These are phyloP conservation scores for Dasypus novemcinctus DNA, from an alignment of 2,113 vertebrate genomes.

Conservation along the genomic window DNA sequence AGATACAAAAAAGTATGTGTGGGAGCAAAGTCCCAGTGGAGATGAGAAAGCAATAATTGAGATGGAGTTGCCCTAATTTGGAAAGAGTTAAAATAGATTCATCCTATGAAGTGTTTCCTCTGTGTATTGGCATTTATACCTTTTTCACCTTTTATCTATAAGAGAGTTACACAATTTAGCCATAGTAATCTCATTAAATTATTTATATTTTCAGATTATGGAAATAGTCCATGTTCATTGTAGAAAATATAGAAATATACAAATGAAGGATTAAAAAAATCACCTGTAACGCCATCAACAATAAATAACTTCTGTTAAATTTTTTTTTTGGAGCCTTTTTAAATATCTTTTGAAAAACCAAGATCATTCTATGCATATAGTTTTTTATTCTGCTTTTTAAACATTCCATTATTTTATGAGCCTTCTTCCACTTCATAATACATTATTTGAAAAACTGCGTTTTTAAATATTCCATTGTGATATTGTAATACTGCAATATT, in stretches of 20 bases:
- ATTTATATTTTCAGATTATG: background rate
- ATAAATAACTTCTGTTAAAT: slow-evolving; percentile 14
- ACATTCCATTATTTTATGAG: background rate
- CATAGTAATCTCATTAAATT: no score
- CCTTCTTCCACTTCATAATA: background rate
- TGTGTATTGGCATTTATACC: background rate
- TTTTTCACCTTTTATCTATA: slow-evolving; percentile 22
- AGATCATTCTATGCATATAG: background rate
- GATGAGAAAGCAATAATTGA: slow-evolving; percentile 27
- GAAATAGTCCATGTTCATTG: slow-evolving; percentile 39
- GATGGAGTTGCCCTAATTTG: slow-evolving; percentile 52
- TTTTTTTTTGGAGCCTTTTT: slow-evolving; percentile 13
- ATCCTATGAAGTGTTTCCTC: background rate
- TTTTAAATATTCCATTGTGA: slow-evolving; percentile 21
- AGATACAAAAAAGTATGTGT: slow-evolving; percentile 19
- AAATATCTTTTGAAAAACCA: background rate
- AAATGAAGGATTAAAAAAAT: background rate
- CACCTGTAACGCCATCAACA: background rate
- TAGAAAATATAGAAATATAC: slow-evolving; percentile 17
- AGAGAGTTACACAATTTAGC: background rate
- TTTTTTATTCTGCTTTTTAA: background rate
- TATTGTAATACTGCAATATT: no score
- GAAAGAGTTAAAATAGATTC: slow-evolving; percentile 42
- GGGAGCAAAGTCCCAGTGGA: background rate
- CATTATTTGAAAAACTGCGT: slow-evolving; percentile 39